Percentiles rank a stretch among this genome's conserved stretches.
These are phyloP conservation scores for Rallus crepitans DNA, from an alignment of 2,797 vertebrate species.

Conservation along the genomic window DNA sequence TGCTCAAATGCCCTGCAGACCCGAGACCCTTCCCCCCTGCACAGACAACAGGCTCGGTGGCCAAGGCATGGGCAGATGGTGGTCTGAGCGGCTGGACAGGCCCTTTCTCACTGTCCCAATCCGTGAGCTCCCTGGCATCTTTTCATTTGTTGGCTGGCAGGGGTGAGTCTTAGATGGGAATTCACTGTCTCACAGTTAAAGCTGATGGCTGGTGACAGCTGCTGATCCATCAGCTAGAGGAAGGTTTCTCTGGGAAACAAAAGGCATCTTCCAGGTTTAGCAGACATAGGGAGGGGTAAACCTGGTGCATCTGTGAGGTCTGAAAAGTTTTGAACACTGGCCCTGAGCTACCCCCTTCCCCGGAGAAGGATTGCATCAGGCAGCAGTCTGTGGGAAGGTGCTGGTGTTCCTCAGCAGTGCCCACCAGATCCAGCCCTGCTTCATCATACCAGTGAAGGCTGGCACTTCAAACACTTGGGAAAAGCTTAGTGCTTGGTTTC, in stretches of 20 bases:
- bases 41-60: background rate
- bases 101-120: background rate
- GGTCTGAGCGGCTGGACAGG: rapidly evolving
- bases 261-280: background rate
- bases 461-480: background rate
- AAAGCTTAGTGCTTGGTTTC: conserved; percentile 39
- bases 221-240: background rate
- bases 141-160: background rate
- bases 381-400: background rate
- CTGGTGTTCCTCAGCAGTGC: background rate
- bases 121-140: background rate
- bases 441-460: rapidly evolving
- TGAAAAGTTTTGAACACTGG: background rate
- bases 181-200: rapidly evolving
- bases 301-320: background rate
- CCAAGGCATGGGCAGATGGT: background rate
- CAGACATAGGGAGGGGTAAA: background rate
- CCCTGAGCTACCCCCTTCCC: background rate
- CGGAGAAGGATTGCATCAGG: rapidly evolving
- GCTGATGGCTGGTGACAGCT: background rate
- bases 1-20: too few species aligned
- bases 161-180: background rate
- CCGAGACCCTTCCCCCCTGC: background rate
- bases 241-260: background rate
- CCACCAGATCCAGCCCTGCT: background rate